phyloP scores from a whole-genome alignment of 2,888 invertebrate genomes.

The Mongoloraphidia duomilia region DNA sequence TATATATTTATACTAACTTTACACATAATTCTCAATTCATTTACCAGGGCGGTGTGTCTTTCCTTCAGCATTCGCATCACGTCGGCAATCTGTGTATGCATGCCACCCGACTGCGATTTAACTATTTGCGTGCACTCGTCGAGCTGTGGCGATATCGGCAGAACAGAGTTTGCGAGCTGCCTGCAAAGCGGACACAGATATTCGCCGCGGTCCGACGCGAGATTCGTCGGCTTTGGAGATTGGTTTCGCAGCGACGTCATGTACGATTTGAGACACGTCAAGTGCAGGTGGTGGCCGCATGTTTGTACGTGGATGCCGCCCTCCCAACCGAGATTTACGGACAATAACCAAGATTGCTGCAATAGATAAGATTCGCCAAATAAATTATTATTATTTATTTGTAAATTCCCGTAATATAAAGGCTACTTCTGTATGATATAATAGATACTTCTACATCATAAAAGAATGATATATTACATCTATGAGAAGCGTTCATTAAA shows the following conservation, averaged over 20 bases:
- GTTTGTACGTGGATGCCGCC: conserved; percentile 89
- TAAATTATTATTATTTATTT: too few species aligned
- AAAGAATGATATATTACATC: too few species aligned
- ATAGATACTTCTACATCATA: too few species aligned
- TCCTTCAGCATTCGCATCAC: conserved; percentile 47
- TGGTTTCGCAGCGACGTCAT: conserved; percentile 59
- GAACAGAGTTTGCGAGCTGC: conserved; percentile 78
- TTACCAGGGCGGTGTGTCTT: conserved; percentile 49
- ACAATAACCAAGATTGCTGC: conserved; percentile 62
- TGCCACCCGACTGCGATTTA: conserved; percentile 38
- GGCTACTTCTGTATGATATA: not conserved
- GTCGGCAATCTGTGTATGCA: conserved; percentile 32
- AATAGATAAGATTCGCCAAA: conserved; percentile 11
- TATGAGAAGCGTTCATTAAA: too few species aligned
- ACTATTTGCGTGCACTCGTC: conserved; percentile 51
- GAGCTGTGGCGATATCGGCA: conserved; percentile 64
- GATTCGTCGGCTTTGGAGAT: not conserved
- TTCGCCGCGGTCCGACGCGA: conserved; percentile 49
- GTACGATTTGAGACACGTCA: conserved; percentile 87
- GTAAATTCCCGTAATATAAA: too few species aligned
- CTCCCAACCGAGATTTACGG: conserved; percentile 73
- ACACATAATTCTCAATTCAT: conserved; percentile 15
- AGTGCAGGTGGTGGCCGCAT: conserved; percentile 93
- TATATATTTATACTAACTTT: conserved; percentile 4
- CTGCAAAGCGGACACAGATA: conserved; percentile 92